These are phyloP conservation scores for Chaetogeoica ovagalla DNA, from an alignment of 2,888 invertebrate species.

Conservation along the genomic window DNA sequence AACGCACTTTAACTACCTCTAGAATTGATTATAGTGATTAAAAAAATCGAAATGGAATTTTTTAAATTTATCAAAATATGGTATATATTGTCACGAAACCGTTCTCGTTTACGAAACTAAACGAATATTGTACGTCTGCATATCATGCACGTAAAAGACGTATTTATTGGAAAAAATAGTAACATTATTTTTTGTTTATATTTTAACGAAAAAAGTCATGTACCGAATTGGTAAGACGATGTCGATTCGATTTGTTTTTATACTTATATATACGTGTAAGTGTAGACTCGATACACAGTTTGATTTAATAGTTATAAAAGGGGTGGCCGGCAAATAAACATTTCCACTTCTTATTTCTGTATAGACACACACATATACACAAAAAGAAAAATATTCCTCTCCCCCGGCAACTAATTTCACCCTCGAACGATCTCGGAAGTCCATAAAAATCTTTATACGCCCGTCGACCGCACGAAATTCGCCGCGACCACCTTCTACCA, in stretches of 20 bases:
- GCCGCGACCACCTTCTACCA: background rate
- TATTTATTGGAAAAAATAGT: no score
- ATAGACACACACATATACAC: background rate
- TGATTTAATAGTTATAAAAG: background rate
- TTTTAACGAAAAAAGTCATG: no score
- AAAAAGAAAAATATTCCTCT: conserved; percentile 33
- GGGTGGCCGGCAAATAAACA: conserved; percentile 42
- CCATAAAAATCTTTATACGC: conserved; percentile 50
- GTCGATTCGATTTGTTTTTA: conserved; percentile 29
- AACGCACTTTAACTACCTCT: no score
- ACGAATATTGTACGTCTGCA: no score
- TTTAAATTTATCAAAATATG: no score
- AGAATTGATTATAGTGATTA: no score
- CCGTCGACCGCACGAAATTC: conserved; percentile 33
- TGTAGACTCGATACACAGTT: conserved; percentile 8
- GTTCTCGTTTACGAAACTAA: no score
- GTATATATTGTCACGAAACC: no score
- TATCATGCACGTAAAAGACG: no score
- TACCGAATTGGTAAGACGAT: background rate
- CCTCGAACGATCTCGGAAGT: conserved; percentile 36
- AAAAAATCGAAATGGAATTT: no score
- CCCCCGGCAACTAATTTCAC: conserved; percentile 48
- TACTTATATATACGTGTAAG: background rate
- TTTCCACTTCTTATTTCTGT: conserved; percentile 30
- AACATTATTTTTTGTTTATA: no score